phyloP scores from a whole-genome alignment of 2,113 vertebrate species.

The Jaculus jaculus region DNA sequence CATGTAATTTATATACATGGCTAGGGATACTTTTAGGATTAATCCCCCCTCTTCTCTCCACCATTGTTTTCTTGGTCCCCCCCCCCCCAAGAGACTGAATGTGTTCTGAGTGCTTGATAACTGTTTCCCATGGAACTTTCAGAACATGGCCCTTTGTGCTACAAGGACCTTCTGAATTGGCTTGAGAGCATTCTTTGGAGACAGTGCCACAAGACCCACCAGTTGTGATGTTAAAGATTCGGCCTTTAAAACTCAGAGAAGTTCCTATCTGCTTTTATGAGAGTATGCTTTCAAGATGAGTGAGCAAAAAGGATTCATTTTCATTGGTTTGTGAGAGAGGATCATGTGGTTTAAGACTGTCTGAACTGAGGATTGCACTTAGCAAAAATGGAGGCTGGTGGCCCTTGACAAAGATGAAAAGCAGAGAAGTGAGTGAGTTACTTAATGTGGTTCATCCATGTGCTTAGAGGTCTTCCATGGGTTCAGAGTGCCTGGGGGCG shows the following conservation, averaged over 20 bases:
- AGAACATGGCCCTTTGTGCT: background rate
- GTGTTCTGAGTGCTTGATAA: background rate
- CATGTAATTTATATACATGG: background rate
- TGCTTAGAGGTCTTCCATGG: background rate
- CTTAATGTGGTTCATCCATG: background rate
- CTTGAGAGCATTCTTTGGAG: background rate
- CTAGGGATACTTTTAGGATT: background rate
- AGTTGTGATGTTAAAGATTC: background rate
- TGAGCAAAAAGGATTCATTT: slow-evolving; percentile 11
- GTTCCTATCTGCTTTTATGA: background rate
- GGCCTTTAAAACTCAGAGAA: background rate
- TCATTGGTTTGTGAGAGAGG: background rate
- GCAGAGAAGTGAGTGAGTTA: background rate
- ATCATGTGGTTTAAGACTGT: background rate
- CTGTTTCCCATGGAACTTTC: background rate
- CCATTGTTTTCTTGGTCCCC: slow-evolving; percentile 5
- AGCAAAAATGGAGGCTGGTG: background rate
- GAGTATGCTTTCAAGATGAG: background rate
- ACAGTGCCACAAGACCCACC: background rate
- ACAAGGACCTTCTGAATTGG: background rate
- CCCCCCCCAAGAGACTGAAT: background rate
- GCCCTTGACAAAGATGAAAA: slow-evolving; percentile 24
- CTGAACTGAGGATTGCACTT: slow-evolving; percentile 24
- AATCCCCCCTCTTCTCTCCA: background rate
- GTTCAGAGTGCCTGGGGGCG: background rate